Evolutionary conservation across 2,888 invertebrate genomes (phyloP).

Genomic region (Drosophila dives): DNA sequence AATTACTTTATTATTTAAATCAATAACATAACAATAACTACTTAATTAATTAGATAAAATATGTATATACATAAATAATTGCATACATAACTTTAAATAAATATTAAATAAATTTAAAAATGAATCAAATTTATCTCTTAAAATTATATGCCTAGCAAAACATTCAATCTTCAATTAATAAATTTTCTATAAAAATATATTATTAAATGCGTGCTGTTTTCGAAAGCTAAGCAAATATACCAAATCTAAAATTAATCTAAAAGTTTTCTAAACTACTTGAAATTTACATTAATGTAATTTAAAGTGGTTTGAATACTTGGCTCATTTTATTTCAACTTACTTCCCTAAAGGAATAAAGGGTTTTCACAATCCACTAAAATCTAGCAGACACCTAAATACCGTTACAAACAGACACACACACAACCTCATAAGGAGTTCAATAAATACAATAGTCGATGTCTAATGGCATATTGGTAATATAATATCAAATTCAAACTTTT

Average conservation of each 20-base stretch:
- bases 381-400: neutral
- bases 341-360: neutral
- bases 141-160: neutral
- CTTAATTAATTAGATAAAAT: neutral
- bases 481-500: constrained; percentile 31
- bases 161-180: neutral
- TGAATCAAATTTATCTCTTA: neutral
- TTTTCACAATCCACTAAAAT: neutral
- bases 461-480: constrained; percentile 9
- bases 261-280: neutral
- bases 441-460: neutral
- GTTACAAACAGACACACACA: neutral
- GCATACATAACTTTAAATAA: neutral
- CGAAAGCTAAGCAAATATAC: neutral
- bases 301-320: neutral
- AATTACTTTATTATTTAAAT: neutral
- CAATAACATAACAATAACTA: neutral
- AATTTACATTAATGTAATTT: neutral
- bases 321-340: neutral
- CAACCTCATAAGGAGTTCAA: neutral
- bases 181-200: neutral
- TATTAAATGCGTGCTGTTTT: neutral
- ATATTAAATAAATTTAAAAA: neutral
- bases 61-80: neutral
- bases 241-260: neutral